Conservation (phyloP, 2,888 invertebrate species). For the Pristionchus fissidentatus region DNA sequence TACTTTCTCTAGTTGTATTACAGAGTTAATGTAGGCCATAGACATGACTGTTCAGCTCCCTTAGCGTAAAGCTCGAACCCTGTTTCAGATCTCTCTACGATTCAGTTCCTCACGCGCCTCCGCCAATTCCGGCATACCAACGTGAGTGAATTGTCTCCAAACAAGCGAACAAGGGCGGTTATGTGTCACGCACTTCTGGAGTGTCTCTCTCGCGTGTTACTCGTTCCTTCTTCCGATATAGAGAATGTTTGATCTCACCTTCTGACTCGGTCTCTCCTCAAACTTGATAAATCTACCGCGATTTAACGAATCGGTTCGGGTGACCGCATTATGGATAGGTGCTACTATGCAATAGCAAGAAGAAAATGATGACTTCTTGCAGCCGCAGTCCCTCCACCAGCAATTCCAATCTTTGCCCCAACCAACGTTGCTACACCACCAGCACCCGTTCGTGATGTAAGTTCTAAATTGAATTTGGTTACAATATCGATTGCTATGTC, state of each 20-base stretch:
- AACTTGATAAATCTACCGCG: too few relatives aligned
- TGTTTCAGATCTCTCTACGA: neutral
- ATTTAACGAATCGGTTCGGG: too few relatives aligned
- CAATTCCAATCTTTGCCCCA: neutral
- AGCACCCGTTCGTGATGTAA: too few relatives aligned
- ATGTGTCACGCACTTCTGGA: neutral
- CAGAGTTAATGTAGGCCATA: too few relatives aligned
- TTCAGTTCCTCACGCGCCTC: neutral
- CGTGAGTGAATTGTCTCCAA: constrained; percentile 5
- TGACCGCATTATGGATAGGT: too few relatives aligned
- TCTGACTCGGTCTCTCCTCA: constrained; percentile 33
- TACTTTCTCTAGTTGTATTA: too few relatives aligned
- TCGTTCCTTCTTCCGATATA: neutral
- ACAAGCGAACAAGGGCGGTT: neutral
- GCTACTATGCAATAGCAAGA: too few relatives aligned
- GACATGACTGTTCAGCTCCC: too few relatives aligned
- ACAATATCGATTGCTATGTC: too few relatives aligned
- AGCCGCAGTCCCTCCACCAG: neutral
- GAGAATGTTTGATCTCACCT: neutral
- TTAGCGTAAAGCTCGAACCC: neutral
- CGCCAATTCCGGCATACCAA: constrained; percentile 9
- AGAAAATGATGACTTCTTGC: neutral
- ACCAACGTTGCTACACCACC: neutral
- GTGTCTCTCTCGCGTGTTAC: constrained; percentile 5
- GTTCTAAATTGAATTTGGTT: too few relatives aligned